Percentiles rank a stretch among this genome's conserved stretches.
Evolutionary conservation across 2,113 vertebrate species (phyloP).

Genomic region (Cettia cetti): DNA sequence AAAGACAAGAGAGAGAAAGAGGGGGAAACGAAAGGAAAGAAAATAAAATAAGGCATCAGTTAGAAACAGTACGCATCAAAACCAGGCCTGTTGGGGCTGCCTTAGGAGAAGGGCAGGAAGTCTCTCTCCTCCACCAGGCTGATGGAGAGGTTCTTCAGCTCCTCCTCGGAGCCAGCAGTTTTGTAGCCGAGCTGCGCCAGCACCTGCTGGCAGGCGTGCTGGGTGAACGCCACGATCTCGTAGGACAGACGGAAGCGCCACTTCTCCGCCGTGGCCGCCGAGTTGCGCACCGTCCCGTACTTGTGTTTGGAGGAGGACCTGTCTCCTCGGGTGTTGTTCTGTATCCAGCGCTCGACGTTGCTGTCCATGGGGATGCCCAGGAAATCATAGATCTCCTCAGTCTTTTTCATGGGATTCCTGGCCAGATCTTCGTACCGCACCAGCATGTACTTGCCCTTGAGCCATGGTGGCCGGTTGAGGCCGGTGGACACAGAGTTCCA

Average conservation of each 20-base stretch:
- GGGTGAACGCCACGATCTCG: conserved; percentile 92
- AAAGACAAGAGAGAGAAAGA: conserved; percentile 10
- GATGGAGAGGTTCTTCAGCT: conserved; percentile 90
- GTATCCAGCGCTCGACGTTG: conserved; percentile 92
- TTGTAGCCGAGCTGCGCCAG: conserved; percentile 91
- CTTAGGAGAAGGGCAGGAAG: conserved; percentile 92
- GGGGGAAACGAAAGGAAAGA: neutral
- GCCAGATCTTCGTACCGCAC: conserved; percentile 96
- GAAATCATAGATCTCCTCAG: conserved; percentile 92
- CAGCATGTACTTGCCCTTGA: conserved; percentile 96
- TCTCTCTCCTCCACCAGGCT: conserved; percentile 91
- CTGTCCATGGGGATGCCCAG: conserved; percentile 89
- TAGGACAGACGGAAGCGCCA: conserved; percentile 94
- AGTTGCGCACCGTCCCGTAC: conserved; percentile 92
- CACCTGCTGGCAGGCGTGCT: conserved; percentile 88
- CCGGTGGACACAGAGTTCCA: conserved; percentile 89
- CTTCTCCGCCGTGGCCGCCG: conserved; percentile 90
- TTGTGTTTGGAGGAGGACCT: conserved; percentile 91
- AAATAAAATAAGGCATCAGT: conserved; percentile 88
- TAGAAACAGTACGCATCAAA: conserved; percentile 82
- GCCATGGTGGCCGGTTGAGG: conserved; percentile 85
- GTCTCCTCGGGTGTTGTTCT: conserved; percentile 91
- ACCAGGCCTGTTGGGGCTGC: conserved; percentile 26
- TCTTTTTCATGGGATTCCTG: conserved; percentile 89
- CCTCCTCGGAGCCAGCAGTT: conserved; percentile 82